Evolutionary conservation across 2,888 invertebrate genomes (phyloP).

Genomic region (Nemoura dubitans): DNA sequence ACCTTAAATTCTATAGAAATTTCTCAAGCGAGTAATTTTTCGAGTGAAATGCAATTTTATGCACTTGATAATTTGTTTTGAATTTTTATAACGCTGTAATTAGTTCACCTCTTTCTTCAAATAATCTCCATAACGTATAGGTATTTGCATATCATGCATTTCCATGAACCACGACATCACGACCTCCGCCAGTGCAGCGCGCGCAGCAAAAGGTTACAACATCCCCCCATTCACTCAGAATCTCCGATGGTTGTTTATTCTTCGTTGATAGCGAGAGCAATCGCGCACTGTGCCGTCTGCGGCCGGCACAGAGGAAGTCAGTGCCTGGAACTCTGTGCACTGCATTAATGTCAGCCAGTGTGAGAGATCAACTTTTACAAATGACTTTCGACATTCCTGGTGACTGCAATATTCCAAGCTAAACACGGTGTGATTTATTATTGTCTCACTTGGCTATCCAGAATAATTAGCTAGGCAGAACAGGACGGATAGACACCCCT

Average conservation of each 20-base stretch:
- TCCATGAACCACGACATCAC: no score
- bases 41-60: not conserved
- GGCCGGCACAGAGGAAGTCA: not conserved
- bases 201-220: no score
- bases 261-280: not conserved
- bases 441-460: constrained; percentile 37
- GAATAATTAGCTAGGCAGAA: constrained; percentile 46
- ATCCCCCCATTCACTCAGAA: no score
- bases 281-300: not conserved
- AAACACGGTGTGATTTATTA: constrained; percentile 48
- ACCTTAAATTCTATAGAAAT: not conserved
- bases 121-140: no score
- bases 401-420: constrained; percentile 27
- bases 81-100: not conserved
- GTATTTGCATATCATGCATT: not conserved
- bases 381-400: constrained; percentile 35
- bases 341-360: constrained; percentile 31
- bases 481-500: not conserved
- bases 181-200: no score
- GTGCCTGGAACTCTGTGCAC: not conserved
- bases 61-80: not conserved
- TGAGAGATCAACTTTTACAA: constrained; percentile 40
- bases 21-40: not conserved
- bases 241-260: not conserved
- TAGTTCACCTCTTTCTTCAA: not conserved